Percentiles rank a stretch among this genome's conserved stretches.
phyloP scores from a whole-genome alignment of 2,888 invertebrate genomes.

The Andrena minutula region DNA sequence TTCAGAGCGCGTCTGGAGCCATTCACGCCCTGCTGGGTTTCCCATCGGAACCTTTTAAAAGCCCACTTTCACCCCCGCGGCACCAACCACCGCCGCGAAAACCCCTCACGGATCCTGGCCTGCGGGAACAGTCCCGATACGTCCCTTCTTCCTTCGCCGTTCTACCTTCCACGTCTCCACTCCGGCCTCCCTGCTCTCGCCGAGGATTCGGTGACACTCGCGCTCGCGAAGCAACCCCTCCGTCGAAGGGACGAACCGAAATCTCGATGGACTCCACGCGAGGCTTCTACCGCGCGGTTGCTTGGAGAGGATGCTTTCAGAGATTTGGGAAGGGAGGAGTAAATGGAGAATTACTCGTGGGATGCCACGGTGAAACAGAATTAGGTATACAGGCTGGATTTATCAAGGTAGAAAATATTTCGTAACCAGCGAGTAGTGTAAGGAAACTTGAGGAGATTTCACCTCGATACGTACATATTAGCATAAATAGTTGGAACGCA shows the following conservation, averaged over 20 bases:
- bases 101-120: slow-evolving; percentile 63
- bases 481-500: too few relatives aligned
- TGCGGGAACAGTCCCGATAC: slow-evolving; percentile 50
- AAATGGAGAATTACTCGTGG: too few relatives aligned
- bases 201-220: slow-evolving; percentile 38
- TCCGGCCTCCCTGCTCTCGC: background rate
- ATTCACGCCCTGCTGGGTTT: slow-evolving; percentile 76
- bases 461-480: too few relatives aligned
- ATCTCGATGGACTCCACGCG: background rate
- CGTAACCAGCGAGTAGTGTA: too few relatives aligned
- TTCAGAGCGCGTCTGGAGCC: slow-evolving; percentile 67
- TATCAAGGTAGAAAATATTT: too few relatives aligned
- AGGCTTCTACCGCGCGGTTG: slow-evolving; percentile 8
- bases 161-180: background rate
- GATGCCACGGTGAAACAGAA: too few relatives aligned
- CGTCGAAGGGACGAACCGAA: slow-evolving; percentile 22
- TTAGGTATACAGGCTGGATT: too few relatives aligned
- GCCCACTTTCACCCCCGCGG: slow-evolving; percentile 75
- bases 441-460: too few relatives aligned
- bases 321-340: background rate
- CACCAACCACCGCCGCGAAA: slow-evolving; percentile 67
- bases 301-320: too few relatives aligned
- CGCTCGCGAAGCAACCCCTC: slow-evolving; percentile 55
- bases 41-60: slow-evolving; percentile 80
- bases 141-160: slow-evolving; percentile 12